Evolutionary conservation across 2,797 vertebrate genomes (phyloP).

Genomic region (Garrulus glandarius): DNA sequence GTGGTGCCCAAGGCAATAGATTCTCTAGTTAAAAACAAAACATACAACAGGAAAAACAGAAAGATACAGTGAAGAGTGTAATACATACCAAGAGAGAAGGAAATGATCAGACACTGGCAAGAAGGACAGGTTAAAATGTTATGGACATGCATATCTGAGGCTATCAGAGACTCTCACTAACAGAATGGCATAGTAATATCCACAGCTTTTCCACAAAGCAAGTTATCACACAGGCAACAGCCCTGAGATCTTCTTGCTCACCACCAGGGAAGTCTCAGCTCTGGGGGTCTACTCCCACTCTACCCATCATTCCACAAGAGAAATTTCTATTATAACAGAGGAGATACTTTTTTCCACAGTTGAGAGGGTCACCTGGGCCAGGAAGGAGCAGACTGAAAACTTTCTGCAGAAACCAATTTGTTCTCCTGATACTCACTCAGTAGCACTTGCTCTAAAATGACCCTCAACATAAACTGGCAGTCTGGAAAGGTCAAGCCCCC

Average conservation of each 20-base stretch:
- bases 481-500: not conserved
- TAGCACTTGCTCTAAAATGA: accelerated
- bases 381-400: not conserved
- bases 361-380: not conserved
- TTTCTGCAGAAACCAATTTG: not conserved
- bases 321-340: not conserved
- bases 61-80: not conserved
- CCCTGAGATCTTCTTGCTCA: not conserved
- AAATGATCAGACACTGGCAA: not conserved
- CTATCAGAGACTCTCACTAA: not conserved
- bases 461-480: not conserved
- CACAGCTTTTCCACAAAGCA: not conserved
- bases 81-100: not conserved
- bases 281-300: not conserved
- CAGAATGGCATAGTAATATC: not conserved
- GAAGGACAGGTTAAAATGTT: not conserved
- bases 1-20: slow-evolving; percentile 91
- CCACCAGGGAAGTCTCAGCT: not conserved
- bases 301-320: not conserved
- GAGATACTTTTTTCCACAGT: not conserved
- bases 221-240: not conserved
- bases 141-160: not conserved
- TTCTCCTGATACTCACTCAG: not conserved
- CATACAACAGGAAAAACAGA: not conserved
- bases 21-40: slow-evolving; percentile 78